Base-by-base conservation (phyloP, 2,888 invertebrate genomes). In the Apeira syringaria region DNA sequence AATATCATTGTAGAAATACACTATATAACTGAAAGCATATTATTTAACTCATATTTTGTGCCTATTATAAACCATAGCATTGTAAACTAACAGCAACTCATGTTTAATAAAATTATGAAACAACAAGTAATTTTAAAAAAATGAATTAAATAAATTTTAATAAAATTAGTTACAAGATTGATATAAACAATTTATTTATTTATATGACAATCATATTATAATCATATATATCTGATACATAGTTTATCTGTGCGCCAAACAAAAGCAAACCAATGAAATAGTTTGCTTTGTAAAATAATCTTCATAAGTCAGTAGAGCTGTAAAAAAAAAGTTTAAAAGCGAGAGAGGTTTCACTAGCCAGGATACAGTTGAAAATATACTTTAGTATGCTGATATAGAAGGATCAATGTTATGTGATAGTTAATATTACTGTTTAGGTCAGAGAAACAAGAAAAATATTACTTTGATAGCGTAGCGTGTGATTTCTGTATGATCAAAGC, bases 241-340 rank as follows among this genome's bases (percentile, higher is more conserved):
- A 15, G 29, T 37, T 20, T 28, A 20, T 0, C 7, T n/a, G 13
- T 13, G 15, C 20, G 22, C 20, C 15, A 25, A 37, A 37, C 29
- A 30, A 30, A 37, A 38, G 24, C 8, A 18, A 7, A 4, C 6
- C 20, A 9, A 24, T 9, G 9, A 31, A 12, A 12, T 25, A 31
- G 8, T 30, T 25, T 39, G 31, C 26, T 32, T 39, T 27, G 18
- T 12, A 27, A 26, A 27, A 37, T 12, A 28, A 6, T 28, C 36
- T 37, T 37, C 37, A 37, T 37, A 30, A 29, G 29, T 37, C 7
- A 6, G 9, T 22, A n/a, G 22, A 13, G 3, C 3, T 24, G 13
- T 17, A 29, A 4, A 24, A 30, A 18, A 36, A 22, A 2, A 28
- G 12, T 5, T 3, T 8, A 11, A 13, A 12, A 13, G 9, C 11